Evolutionary conservation across 2,888 invertebrate species (phyloP), one percentile per base, ranked within the genome.

Genomic region (Troglohyphantes excavatus): DNA sequence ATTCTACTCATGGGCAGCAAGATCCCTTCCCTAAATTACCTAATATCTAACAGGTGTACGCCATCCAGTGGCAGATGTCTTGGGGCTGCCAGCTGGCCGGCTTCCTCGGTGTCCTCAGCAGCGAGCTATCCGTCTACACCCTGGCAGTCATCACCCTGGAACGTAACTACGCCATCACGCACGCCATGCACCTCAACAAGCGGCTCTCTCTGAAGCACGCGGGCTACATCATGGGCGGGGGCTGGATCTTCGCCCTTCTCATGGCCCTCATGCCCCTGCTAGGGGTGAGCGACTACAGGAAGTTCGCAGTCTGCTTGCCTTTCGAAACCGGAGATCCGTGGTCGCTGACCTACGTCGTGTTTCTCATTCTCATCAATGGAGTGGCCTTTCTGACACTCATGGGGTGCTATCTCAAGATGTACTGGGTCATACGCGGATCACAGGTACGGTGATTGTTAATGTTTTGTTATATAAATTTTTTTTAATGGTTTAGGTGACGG

Each of bases 41-140:
- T n/a, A n/a, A n/a, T n/a, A n/a, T n/a, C n/a, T n/a, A n/a, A 11
- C 27, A 91, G 92, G 97, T 96, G 95, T 97, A 97, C 94, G 99
- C 99, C 19, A 98, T 99, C 91, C 96, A 97, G 0, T 99, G 99
- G 99, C 99, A 99, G 94, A 97, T 97, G 96, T 98, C 98, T 33
- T 95, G 96, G 53, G 97, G 97, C 29, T 99, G 99, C 94, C 97
- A 97, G 93, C 95, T 98, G 72, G 98, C 98, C 0, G 99, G 99
- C 33, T 98, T 99, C 93, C 95, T 99, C 70, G 98, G 98, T 6
- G 98, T 98, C 43, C 95, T 98, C 26, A 97, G 97, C 91, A 97
- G 98, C 0, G 98, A 99, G 94, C 94, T 99, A 88, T 97, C 98
- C 53, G 99, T 99, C 63, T 99, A 96, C 94, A 99, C 99, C 2